Evolutionary conservation across 2,113 vertebrate species (phyloP).

Genomic region (Semnornis frantzii): DNA sequence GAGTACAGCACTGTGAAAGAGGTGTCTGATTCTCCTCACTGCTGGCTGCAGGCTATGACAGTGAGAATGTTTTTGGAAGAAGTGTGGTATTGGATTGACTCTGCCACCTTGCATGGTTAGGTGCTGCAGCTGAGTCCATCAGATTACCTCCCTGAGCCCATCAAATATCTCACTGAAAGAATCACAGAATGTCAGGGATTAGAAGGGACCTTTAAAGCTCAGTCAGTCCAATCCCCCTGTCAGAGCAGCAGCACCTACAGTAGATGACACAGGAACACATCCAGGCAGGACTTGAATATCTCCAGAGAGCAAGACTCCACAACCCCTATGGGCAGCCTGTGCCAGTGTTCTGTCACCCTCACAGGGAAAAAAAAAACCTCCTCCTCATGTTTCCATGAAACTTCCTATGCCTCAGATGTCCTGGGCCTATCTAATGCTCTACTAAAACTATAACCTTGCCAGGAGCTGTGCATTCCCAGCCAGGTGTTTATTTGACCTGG

Average conservation of each 20-base stretch:
- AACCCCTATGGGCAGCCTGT: no score
- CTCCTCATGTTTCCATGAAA: no score
- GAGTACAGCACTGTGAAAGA: rapidly evolving
- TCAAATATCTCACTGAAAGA: background rate
- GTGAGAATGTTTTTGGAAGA: background rate
- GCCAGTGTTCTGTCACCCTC: no score
- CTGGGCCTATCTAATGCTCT: background rate
- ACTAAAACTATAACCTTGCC: background rate
- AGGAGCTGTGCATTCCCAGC: background rate
- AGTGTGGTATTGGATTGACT: background rate
- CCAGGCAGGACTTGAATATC: no score
- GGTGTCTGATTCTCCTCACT: background rate
- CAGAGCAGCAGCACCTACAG: no score
- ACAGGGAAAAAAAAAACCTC: no score
- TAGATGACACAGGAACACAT: no score
- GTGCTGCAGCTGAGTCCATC: background rate
- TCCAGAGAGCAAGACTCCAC: no score
- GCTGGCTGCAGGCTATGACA: background rate
- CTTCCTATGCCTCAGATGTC: background rate
- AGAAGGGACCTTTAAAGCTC: no score
- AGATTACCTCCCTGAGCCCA: background rate
- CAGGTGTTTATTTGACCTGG: background rate
- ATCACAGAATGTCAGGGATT: no score
- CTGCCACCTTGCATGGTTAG: background rate
- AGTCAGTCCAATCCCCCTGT: no score